Evolutionary conservation across 2,888 invertebrate genomes (phyloP).

Genomic region (Hypsopygia costalis): DNA sequence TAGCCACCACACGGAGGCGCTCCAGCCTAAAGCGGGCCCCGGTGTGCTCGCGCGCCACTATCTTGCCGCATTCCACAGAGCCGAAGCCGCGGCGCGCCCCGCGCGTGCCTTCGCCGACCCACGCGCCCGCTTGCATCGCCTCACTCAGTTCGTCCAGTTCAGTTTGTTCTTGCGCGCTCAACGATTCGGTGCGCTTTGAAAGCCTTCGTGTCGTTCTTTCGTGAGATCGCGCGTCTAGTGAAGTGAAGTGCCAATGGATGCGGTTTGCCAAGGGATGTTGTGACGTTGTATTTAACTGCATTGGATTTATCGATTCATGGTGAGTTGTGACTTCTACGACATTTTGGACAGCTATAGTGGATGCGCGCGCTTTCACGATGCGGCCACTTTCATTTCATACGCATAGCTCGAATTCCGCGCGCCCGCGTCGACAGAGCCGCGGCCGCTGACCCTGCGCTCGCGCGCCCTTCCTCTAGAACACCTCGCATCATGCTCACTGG

Average conservation of each 20-base stretch:
- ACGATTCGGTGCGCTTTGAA: slow-evolving; percentile 47
- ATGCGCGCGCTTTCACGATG: slow-evolving; percentile 79
- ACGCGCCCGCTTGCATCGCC: slow-evolving; percentile 82
- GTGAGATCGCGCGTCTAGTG: slow-evolving; percentile 62
- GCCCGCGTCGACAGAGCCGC: slow-evolving; percentile 66
- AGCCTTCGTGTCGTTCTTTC: slow-evolving; percentile 34
- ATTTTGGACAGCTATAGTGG: slow-evolving; percentile 49
- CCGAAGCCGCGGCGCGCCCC: slow-evolving; percentile 67
- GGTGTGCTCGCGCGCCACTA: slow-evolving; percentile 49
- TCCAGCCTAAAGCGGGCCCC: slow-evolving; percentile 41
- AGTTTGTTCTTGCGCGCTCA: slow-evolving; percentile 63
- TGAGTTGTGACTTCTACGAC: slow-evolving; percentile 51
- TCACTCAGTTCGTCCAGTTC: slow-evolving; percentile 65
- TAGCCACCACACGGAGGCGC: slow-evolving; percentile 27
- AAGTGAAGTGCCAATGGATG: slow-evolving; percentile 76
- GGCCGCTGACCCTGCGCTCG: slow-evolving; percentile 80
- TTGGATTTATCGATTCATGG: slow-evolving; percentile 77
- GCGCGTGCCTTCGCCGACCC: slow-evolving; percentile 83
- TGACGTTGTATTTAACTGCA: slow-evolving; percentile 48
- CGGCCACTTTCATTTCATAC: slow-evolving; percentile 80
- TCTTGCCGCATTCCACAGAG: slow-evolving; percentile 60
- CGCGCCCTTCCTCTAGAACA: slow-evolving; percentile 67
- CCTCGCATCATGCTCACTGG: slow-evolving; percentile 39
- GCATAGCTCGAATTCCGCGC: slow-evolving; percentile 78
- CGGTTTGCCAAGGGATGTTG: slow-evolving; percentile 63